Conservation (phyloP, 1,140 invertebrate genomes). For the Trissolcus basalis region DNA sequence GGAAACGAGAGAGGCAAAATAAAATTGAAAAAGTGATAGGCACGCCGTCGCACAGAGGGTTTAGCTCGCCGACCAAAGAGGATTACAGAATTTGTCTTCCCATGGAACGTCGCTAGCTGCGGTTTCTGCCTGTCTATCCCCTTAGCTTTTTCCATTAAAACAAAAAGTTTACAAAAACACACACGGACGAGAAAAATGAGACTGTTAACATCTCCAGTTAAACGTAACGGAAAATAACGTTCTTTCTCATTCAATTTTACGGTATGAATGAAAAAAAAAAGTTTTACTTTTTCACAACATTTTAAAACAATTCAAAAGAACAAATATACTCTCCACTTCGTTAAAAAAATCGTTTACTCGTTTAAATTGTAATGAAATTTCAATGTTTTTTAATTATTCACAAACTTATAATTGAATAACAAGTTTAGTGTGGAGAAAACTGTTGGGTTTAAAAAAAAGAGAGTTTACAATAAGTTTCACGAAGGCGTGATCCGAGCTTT, state of each 20-base stretch:
- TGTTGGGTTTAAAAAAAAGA: no score
- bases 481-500: no score
- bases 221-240: slow-evolving; percentile 22
- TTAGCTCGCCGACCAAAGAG: slow-evolving; percentile 75
- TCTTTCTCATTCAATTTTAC: neutral
- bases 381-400: no score
- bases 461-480: no score
- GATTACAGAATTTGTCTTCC: slow-evolving; percentile 74
- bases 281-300: no score
- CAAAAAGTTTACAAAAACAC: slow-evolving; percentile 46
- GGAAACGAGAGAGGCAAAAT: slow-evolving; percentile 53
- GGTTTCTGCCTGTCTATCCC: slow-evolving; percentile 58
- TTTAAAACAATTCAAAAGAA: no score
- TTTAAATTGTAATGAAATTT: no score
- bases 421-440: no score
- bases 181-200: slow-evolving; percentile 13
- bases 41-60: slow-evolving; percentile 70
- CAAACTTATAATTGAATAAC: no score
- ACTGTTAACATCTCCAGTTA: slow-evolving; percentile 13
- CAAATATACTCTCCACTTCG: no score
- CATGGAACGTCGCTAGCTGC: slow-evolving; percentile 64
- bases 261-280: neutral
- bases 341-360: no score
- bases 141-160: slow-evolving; percentile 57
- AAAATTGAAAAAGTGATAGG: slow-evolving; percentile 67